Conservation (phyloP, 2,888 invertebrate genomes). For the Drosophila antonietae region DNA sequence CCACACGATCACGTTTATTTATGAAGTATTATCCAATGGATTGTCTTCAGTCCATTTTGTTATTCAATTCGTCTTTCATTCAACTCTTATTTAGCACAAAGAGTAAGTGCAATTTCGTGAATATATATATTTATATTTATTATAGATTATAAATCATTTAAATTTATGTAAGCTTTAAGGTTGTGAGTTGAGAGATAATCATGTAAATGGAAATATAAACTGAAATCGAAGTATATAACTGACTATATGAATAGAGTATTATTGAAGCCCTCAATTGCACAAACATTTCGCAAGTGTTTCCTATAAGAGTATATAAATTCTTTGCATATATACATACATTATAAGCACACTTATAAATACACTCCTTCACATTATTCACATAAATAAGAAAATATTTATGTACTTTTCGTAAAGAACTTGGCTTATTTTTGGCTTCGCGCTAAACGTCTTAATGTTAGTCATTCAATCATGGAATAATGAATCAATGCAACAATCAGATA, state of each 20-base stretch:
- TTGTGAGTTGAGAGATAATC: not conserved
- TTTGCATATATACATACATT: not conserved
- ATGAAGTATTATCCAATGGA: not conserved
- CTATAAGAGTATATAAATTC: not conserved
- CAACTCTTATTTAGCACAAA: not conserved
- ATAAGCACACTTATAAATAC: not conserved
- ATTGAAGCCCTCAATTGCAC: not conserved
- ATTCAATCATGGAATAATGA: not conserved
- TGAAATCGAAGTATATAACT: too few relatives aligned
- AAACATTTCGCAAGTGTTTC: not conserved
- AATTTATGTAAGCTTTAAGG: not conserved
- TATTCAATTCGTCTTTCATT: not conserved
- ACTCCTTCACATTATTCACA: not conserved
- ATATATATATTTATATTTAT: not conserved
- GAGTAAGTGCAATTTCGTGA: not conserved
- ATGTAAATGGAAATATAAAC: not conserved
- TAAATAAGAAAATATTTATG: not conserved
- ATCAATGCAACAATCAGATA: not conserved
- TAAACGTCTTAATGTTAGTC: not conserved
- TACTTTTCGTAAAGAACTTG: too few relatives aligned
- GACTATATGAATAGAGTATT: not conserved
- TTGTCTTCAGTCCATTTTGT: not conserved
- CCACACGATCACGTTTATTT: not conserved
- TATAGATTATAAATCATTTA: not conserved
- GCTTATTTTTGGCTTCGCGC: not conserved